Percentiles rank a stretch among this genome's conserved stretches.
Conservation (phyloP, 2,797 vertebrate genomes). For the Echeneis naucrates region DNA sequence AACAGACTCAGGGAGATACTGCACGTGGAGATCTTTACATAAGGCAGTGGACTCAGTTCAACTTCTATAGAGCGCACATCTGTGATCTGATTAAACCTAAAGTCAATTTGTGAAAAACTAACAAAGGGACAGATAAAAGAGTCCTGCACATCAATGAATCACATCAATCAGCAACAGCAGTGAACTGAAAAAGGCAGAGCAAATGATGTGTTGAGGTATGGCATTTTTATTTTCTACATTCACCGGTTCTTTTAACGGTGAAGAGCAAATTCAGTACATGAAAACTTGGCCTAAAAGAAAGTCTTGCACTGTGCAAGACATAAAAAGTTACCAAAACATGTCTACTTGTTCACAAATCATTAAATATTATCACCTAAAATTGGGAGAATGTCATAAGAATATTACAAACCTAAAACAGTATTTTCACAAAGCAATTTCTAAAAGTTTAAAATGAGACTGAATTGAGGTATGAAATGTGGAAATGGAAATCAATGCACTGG, state of each 20-base stretch:
- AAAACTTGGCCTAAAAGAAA: slow-evolving; percentile 28
- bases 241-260: slow-evolving; percentile 43
- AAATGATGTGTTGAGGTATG: background rate
- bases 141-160: background rate
- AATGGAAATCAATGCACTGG: slow-evolving; percentile 1
- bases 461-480: background rate
- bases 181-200: background rate
- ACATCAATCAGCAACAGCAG: background rate
- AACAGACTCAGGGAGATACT: background rate
- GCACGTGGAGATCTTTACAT: background rate
- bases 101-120: background rate
- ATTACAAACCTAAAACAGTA: slow-evolving; percentile 8
- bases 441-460: slow-evolving; percentile 4
- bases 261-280: slow-evolving; percentile 38
- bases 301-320: background rate
- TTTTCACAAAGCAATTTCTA: background rate
- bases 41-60: background rate
- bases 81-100: background rate
- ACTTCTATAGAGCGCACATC: background rate
- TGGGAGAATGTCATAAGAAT: background rate
- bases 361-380: background rate
- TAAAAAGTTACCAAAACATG: slow-evolving; percentile 17
- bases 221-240: slow-evolving; percentile 50
- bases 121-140: too few relatives aligned
- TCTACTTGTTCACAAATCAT: slow-evolving; percentile 14